phyloP scores from a whole-genome alignment of 2,113 vertebrate species.

The Lepus europaeus region DNA sequence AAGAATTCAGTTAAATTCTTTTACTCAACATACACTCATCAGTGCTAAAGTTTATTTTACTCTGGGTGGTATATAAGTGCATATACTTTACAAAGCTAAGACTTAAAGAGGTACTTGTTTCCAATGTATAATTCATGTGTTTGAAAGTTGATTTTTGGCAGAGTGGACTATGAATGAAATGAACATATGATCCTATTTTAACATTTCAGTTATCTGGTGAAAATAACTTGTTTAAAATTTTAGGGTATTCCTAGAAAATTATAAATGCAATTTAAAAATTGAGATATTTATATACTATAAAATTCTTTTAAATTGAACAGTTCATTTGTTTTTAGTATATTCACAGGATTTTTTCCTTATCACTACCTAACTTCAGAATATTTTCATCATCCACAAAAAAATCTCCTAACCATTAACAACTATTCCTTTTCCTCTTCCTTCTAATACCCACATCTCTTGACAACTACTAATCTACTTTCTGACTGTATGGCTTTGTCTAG shows the following conservation, averaged over 20 bases:
- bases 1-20: not conserved
- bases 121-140: not conserved
- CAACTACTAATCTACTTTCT: not conserved
- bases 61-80: not conserved
- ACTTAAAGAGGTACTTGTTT: not conserved
- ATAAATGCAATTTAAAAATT: not conserved
- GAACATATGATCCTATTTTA: not conserved
- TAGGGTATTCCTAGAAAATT: not conserved
- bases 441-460: not conserved
- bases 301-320: no score
- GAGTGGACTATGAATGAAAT: not conserved
- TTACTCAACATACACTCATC: not conserved
- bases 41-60: not conserved
- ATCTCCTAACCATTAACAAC: not conserved
- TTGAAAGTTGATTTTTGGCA: constrained; percentile 1
- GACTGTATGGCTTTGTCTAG: not conserved
- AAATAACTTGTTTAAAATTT: constrained; percentile 34
- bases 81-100: not conserved
- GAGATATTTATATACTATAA: no score
- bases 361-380: not conserved
- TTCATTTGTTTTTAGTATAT: no score
- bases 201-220: not conserved
- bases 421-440: not conserved
- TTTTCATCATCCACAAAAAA: not conserved
- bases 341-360: not conserved